Evolutionary conservation across 2,113 vertebrate genomes (phyloP), one percentile per base, ranked within the genome.

Genomic region (Catagonus wagneri): DNA sequence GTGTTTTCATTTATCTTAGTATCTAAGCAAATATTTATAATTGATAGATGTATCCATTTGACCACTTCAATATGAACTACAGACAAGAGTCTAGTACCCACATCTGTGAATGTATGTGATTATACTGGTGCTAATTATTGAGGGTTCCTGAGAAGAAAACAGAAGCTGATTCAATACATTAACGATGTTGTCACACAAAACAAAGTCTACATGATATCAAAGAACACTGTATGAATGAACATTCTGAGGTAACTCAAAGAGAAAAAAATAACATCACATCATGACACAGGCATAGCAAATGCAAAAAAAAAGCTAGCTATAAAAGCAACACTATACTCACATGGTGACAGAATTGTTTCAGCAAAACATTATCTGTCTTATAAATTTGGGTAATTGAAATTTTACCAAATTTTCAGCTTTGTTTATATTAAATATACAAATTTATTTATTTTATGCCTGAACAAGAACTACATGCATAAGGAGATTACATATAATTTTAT

Each of bases 71-170:
- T 83, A 69, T 15, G 39, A 81, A 76, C n/a, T 50, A 80, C 15
- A 32, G 4, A 60, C 3, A 80, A 85, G 29, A 75, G 63, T 81
- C 80, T n/a, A 71, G 36, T 7, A 36, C 15, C 29, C 66, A 90
- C 6, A 52, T 69, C 13, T 85, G 14, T 4, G 7, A 19, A 29
- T 80, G 8, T 63, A 27, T 83, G 3, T n/a, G 34, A 68, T 52
- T 74, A 72, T 72, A 79, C 7, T 83, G 76, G 19, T 75, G 56
- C 54, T 65, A 92, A 94, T 76, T 92, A 56, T 23, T 94, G 54
- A 75, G 36, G 29, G 13, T 13, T 72, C 36, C 72, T 83, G 32
- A 94, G 39, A 93, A 93, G 58, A 95, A 88, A 89, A 66, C 25
- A 89, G 66, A 92, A 58, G 7, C 4, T 84, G 15, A 94, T 68